Evolutionary conservation across 1,140 invertebrate genomes (phyloP).

Genomic region (Pseudachorutes palmiensis): DNA sequence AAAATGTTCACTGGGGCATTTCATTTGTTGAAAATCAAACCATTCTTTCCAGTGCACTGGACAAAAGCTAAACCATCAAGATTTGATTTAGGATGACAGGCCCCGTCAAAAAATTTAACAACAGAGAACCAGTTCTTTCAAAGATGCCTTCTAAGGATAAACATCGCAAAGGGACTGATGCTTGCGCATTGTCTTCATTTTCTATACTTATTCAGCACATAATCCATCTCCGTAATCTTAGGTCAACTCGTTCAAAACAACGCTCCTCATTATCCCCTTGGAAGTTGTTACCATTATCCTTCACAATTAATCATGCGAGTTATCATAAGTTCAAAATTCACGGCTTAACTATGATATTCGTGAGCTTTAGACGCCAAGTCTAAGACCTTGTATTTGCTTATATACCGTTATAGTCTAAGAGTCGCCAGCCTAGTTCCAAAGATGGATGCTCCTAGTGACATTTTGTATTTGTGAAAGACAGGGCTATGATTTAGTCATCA

Average conservation of each 20-base stretch:
- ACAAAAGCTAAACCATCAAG: neutral
- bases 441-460: neutral
- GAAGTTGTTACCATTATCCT: neutral
- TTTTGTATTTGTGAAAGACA: neutral
- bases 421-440: neutral
- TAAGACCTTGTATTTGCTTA: too few species aligned
- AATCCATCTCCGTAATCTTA: neutral
- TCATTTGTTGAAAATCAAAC: constrained; percentile 6
- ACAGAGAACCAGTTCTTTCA: neutral
- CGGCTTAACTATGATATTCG: neutral
- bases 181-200: neutral
- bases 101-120: neutral
- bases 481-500: neutral
- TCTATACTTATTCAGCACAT: neutral
- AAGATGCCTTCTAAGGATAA: neutral
- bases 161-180: neutral
- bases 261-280: neutral
- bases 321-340: neutral
- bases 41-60: neutral
- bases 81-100: constrained; percentile 2
- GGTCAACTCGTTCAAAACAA: neutral
- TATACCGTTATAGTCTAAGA: too few species aligned
- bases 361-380: neutral
- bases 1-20: neutral
- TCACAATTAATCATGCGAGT: neutral